These are phyloP conservation scores for Tympanuchus pallidicinctus DNA, from an alignment of 2,113 vertebrate species.

Conservation along the genomic window DNA sequence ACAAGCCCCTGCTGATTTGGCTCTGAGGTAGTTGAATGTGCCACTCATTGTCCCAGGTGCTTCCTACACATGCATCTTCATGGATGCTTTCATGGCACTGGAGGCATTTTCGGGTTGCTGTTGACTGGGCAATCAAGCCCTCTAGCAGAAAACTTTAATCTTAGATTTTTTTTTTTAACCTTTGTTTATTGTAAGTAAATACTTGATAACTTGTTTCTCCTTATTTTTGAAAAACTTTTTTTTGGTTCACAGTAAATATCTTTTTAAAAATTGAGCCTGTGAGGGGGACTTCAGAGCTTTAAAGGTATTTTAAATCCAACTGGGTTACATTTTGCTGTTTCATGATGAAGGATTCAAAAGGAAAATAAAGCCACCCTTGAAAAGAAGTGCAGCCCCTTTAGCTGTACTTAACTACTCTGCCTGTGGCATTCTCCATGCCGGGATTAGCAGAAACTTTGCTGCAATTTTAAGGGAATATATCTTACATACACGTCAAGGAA, in stretches of 20 bases:
- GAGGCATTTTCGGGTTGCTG: neutral
- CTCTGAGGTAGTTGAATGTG: neutral
- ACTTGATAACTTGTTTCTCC: neutral
- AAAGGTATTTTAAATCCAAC: neutral
- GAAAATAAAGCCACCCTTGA: neutral
- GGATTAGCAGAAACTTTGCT: neutral
- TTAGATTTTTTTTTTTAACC: neutral
- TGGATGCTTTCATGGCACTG: neutral
- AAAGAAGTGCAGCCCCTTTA: neutral
- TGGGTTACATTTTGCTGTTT: neutral
- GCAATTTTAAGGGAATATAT: neutral
- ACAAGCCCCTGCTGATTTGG: neutral
- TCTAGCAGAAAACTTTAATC: neutral
- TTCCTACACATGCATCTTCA: neutral
- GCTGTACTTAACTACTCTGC: neutral
- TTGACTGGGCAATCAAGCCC: neutral
- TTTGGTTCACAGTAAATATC: neutral
- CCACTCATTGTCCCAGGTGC: neutral
- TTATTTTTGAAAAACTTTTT: neutral
- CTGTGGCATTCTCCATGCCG: neutral
- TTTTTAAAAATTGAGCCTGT: neutral
- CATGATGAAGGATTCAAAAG: neutral
- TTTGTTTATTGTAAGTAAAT: neutral
- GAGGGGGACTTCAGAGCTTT: neutral
- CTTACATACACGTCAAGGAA: neutral